phyloP scores from a whole-genome alignment of 2,113 vertebrate genomes.

The Sander lucioperca region DNA sequence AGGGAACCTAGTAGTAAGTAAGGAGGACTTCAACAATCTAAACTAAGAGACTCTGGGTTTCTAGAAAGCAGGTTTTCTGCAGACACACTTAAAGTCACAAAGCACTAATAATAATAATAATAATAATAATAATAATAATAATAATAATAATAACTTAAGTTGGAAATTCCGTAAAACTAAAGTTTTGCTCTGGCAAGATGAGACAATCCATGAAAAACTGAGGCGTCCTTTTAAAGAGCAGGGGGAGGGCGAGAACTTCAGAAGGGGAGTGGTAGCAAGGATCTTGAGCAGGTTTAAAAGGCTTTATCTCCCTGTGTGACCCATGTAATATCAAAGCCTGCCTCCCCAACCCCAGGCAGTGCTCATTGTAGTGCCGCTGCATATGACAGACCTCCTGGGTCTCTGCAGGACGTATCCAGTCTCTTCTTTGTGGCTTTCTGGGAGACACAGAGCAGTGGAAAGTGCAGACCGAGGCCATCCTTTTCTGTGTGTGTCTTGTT shows the following conservation, averaged over 20 bases:
- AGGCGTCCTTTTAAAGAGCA: conserved; percentile 29
- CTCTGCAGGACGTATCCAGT: conserved; percentile 79
- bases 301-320: conserved; percentile 79
- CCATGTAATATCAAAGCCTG: conserved; percentile 86
- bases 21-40: conserved; percentile 16
- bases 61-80: neutral
- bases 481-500: conserved; percentile 47
- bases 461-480: conserved; percentile 67
- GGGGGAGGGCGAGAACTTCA: conserved; percentile 72
- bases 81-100: neutral
- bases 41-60: conserved; percentile 14
- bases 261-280: conserved; percentile 69
- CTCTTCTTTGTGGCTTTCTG: conserved; percentile 75
- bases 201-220: neutral
- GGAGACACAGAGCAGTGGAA: conserved; percentile 54
- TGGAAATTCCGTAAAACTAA: neutral
- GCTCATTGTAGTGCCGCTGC: conserved; percentile 79
- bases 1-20: conserved; percentile 40
- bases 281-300: conserved; percentile 73
- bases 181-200: neutral
- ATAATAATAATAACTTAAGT: neutral
- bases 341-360: conserved; percentile 81
- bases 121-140: too few species aligned
- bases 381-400: conserved; percentile 85
- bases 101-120: too few species aligned